phyloP scores from a whole-genome alignment of 2,797 vertebrate species.

The Sarcoramphus papa region DNA sequence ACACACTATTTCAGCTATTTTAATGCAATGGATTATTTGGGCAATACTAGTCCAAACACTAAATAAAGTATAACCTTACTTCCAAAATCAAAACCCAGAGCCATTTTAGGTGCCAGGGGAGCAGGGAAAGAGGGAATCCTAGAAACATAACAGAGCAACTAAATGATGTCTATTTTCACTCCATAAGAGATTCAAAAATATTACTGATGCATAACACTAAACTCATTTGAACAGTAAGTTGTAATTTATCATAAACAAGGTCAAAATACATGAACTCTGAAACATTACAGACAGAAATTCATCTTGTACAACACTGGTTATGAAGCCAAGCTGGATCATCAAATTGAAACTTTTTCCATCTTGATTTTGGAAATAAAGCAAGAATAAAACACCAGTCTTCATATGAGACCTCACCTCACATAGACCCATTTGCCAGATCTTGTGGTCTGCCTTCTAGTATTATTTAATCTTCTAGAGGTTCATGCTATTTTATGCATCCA shows the following conservation, averaged over 20 bases:
- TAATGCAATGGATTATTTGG: neutral
- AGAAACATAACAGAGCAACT: neutral
- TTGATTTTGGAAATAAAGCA: neutral
- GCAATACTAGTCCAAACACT: neutral
- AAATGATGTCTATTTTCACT: neutral
- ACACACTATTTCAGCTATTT: neutral
- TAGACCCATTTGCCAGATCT: neutral
- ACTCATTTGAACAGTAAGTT: neutral
- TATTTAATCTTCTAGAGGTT: neutral
- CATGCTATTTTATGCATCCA: neutral
- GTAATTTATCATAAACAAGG: neutral
- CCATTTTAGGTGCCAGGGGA: neutral
- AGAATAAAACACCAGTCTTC: neutral
- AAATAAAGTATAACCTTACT: neutral
- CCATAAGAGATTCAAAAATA: neutral
- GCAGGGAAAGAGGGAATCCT: neutral
- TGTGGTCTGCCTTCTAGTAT: neutral
- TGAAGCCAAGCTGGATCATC: neutral
- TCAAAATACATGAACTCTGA: neutral
- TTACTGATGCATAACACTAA: neutral
- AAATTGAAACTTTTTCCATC: neutral
- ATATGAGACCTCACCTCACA: neutral
- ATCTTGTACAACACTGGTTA: neutral
- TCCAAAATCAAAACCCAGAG: neutral
- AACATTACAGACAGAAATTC: neutral